phyloP scores from a whole-genome alignment of 2,113 vertebrate genomes.

The Poeciliopsis turrubarensis region DNA sequence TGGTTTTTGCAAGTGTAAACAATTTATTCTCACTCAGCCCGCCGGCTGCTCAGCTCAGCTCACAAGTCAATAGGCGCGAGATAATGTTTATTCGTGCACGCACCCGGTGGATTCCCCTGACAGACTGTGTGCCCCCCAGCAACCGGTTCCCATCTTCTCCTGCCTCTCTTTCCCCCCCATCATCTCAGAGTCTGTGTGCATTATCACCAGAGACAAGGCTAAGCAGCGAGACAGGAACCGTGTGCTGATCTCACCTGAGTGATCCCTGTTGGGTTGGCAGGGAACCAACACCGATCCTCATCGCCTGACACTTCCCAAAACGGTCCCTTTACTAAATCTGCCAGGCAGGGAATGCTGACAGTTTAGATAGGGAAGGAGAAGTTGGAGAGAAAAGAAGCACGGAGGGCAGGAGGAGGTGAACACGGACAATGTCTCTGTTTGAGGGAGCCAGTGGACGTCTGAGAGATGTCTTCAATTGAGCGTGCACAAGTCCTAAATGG shows the following conservation, averaged over 20 bases:
- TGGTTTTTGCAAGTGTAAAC: conserved; percentile 70
- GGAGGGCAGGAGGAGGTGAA: conserved; percentile 36
- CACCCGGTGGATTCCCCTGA: conserved; percentile 51
- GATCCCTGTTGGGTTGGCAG: conserved; percentile 25
- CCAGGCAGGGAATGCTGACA: not conserved
- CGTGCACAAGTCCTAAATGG: conserved; percentile 71
- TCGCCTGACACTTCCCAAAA: conserved; percentile 20
- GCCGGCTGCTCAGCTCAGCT: conserved; percentile 50
- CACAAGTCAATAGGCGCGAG: conserved; percentile 59
- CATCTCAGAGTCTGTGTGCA: conserved; percentile 35
- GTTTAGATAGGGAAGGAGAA: conserved; percentile 14
- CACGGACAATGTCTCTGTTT: conserved; percentile 59
- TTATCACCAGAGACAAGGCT: conserved; percentile 47
- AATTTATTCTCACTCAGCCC: conserved; percentile 65
- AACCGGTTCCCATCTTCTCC: conserved; percentile 40
- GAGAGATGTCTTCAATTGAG: conserved; percentile 76
- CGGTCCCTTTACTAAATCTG: conserved; percentile 41
- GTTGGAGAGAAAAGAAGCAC: conserved; percentile 1
- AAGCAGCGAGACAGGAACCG: conserved; percentile 29
- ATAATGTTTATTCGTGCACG: conserved; percentile 69
- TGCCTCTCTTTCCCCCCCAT: conserved; percentile 2
- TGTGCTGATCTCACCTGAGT: conserved; percentile 46
- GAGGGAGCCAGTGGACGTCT: conserved; percentile 63
- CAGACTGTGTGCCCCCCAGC: conserved; percentile 36
- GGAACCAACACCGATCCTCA: conserved; percentile 18